Percentiles rank a stretch among this genome's conserved stretches.
Conservation (phyloP, 1,140 invertebrate genomes). For the Drosophila leontia region DNA sequence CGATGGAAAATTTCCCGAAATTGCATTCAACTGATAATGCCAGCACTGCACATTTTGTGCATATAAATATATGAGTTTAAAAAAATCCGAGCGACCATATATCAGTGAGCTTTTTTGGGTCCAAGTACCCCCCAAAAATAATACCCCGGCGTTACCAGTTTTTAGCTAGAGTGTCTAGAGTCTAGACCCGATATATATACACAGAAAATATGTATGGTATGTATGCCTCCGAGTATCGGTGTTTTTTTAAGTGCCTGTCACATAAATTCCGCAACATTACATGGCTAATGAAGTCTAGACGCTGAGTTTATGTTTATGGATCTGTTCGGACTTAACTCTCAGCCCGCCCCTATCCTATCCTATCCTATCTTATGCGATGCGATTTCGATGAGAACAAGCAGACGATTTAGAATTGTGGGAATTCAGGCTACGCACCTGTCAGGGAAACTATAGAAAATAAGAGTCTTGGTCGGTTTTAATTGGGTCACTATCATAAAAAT, state of each 20-base stretch:
- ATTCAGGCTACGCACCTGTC: neutral
- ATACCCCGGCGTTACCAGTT: slow-evolving; percentile 36
- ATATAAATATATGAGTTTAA: slow-evolving; percentile 18
- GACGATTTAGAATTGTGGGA: neutral
- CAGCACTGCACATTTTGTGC: slow-evolving; percentile 50
- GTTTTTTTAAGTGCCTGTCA: slow-evolving; percentile 73
- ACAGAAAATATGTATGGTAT: slow-evolving; percentile 15
- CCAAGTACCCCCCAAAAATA: slow-evolving; percentile 5
- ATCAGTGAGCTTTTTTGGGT: slow-evolving; percentile 19
- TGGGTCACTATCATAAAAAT: slow-evolving; percentile 13
- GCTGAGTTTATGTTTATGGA: slow-evolving; percentile 45
- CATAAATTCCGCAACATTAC: slow-evolving; percentile 80
- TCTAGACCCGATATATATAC: slow-evolving; percentile 29
- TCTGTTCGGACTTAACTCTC: slow-evolving; percentile 30
- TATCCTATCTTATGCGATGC: neutral
- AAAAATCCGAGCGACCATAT: slow-evolving; percentile 13
- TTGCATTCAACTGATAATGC: slow-evolving; percentile 70
- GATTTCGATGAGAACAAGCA: slow-evolving; percentile 14
- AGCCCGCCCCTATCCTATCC: neutral
- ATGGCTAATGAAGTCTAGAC: slow-evolving; percentile 80
- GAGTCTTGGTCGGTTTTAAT: neutral
- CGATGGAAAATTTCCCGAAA: slow-evolving; percentile 73
- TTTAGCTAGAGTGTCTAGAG: slow-evolving; percentile 24
- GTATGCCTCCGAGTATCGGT: slow-evolving; percentile 21
- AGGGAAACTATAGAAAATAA: slow-evolving; percentile 3